phyloP scores from a whole-genome alignment of 2,113 vertebrate genomes.

The Acanthochromis polyacanthus region DNA sequence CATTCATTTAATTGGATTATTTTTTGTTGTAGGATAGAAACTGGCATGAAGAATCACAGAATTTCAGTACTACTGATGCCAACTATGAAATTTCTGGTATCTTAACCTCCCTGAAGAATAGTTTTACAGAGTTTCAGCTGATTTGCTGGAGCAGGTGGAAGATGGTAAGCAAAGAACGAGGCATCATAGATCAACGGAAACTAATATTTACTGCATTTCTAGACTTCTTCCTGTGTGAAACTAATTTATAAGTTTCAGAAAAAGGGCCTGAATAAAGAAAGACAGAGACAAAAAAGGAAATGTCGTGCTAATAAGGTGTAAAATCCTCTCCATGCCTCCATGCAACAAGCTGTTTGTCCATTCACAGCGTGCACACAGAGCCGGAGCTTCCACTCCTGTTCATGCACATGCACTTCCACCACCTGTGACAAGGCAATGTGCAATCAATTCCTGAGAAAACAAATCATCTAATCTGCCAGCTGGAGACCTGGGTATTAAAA shows the following conservation, averaged over 20 bases:
- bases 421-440: slow-evolving; percentile 36
- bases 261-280: background rate
- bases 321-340: slow-evolving; percentile 68
- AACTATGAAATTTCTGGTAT: no score
- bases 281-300: background rate
- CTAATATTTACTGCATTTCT: background rate
- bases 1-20: no score
- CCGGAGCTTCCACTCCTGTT: slow-evolving; percentile 53
- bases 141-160: no score
- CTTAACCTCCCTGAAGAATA: no score
- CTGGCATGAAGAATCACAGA: no score
- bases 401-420: slow-evolving; percentile 78
- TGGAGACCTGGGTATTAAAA: slow-evolving; percentile 51
- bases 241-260: slow-evolving; percentile 4
- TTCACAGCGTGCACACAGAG: slow-evolving; percentile 57
- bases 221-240: background rate
- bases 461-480: slow-evolving; percentile 41
- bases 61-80: no score
- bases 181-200: slow-evolving; percentile 8
- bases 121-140: no score
- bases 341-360: slow-evolving; percentile 61
- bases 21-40: no score
- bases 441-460: slow-evolving; percentile 32
- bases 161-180: no score
- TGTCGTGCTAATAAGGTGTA: slow-evolving; percentile 5